These are phyloP conservation scores for Ptychodera flava DNA, from an alignment of 35 echinoderm and acorn worm genomes.

Conservation along the genomic window DNA sequence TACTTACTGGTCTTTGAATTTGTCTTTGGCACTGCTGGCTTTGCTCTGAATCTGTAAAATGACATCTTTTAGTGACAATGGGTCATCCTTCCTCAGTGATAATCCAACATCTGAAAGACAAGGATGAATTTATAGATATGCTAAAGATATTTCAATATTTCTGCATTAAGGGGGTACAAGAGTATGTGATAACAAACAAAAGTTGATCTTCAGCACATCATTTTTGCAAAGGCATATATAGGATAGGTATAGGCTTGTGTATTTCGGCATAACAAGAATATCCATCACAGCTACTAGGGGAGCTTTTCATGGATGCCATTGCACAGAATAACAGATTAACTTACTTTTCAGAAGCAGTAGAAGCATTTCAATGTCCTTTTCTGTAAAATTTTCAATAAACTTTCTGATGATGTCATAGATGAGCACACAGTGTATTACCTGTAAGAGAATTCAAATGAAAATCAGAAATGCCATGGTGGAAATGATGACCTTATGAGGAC, in stretches of 20 bases:
- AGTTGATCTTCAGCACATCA: too few relatives aligned
- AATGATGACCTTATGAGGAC: too few relatives aligned
- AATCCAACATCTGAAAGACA: conserved; percentile 55
- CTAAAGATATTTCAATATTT: not conserved
- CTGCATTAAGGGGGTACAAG: too few relatives aligned
- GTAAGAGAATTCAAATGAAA: conserved; percentile 14
- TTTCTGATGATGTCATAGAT: conserved; percentile 88
- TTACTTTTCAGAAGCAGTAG: conserved; percentile 88
- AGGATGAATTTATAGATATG: not conserved
- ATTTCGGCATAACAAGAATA: too few relatives aligned
- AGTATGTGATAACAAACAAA: too few relatives aligned
- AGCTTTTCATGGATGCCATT: too few relatives aligned
- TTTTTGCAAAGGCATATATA: too few relatives aligned
- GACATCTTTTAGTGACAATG: conserved; percentile 69
- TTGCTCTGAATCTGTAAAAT: conserved; percentile 80
- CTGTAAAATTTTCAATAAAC: conserved; percentile 64
- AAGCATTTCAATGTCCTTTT: conserved; percentile 91
- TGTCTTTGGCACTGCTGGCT: conserved; percentile 44
- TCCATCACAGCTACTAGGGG: too few relatives aligned
- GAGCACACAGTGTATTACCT: conserved; percentile 84
- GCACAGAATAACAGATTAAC: too few relatives aligned
- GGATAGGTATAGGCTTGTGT: too few relatives aligned
- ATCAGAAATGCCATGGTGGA: not conserved
- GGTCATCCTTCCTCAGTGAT: conserved; percentile 83
- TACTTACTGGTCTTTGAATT: conserved; percentile 87